phyloP scores from a whole-genome alignment of 1,140 invertebrate species.

The Calephelis nemesis region DNA sequence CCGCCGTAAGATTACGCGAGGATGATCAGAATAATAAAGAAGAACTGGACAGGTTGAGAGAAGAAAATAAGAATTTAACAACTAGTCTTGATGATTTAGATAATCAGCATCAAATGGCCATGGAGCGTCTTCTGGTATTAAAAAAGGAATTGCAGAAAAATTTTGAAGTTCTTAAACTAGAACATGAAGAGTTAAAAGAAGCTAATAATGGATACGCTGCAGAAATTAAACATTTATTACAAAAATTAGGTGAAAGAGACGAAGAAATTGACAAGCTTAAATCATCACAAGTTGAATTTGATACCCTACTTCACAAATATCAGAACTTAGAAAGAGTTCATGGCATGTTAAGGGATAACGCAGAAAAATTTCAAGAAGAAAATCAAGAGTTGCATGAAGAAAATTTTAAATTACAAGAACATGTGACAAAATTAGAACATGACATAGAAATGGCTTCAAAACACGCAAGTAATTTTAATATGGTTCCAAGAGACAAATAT shows the following conservation, averaged over 20 bases:
- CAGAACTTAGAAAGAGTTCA: conserved; percentile 74
- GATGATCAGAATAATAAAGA: conserved; percentile 43
- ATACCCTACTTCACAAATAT: conserved; percentile 71
- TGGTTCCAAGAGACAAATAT: conserved; percentile 64
- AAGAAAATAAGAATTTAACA: conserved; percentile 80
- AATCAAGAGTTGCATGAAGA: conserved; percentile 77
- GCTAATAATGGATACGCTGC: conserved; percentile 72
- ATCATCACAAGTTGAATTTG: conserved; percentile 51
- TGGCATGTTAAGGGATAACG: conserved; percentile 66
- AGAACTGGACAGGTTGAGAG: conserved; percentile 59
- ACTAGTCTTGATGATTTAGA: conserved; percentile 86
- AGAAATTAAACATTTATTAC: conserved; percentile 69
- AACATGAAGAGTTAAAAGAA: conserved; percentile 78
- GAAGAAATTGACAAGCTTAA: conserved; percentile 58
- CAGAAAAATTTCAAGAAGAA: conserved; percentile 73
- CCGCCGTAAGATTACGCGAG: conserved; percentile 59
- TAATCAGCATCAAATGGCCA: conserved; percentile 84
- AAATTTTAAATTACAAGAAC: conserved; percentile 73
- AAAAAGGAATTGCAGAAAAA: conserved; percentile 84
- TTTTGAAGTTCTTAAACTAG: conserved; percentile 78
- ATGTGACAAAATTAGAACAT: conserved; percentile 70
- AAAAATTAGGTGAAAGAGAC: conserved; percentile 75
- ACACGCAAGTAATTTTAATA: conserved; percentile 43
- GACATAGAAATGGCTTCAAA: conserved; percentile 57
- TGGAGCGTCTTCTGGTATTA: conserved; percentile 82